Conservation (phyloP, 2,797 vertebrate genomes). For the Cyprinodon diabolis region DNA sequence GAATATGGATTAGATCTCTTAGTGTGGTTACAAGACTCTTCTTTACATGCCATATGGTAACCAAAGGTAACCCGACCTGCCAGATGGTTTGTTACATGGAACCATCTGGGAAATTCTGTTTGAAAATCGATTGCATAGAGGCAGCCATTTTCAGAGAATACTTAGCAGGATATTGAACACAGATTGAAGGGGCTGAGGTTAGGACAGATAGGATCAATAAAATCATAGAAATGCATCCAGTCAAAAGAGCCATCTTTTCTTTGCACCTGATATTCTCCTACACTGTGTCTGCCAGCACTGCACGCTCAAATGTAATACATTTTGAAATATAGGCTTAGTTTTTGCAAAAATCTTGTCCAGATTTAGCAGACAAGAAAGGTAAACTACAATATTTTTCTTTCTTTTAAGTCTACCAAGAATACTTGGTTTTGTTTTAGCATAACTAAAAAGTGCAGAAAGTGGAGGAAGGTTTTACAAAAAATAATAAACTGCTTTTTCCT, state of each 20-base stretch:
- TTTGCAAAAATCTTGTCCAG: not conserved
- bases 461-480: not conserved
- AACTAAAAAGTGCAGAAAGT: not conserved
- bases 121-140: conserved; percentile 11
- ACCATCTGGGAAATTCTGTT: conserved; percentile 20
- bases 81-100: conserved; percentile 18
- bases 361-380: not conserved
- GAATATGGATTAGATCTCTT: not conserved
- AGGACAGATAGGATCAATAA: not conserved
- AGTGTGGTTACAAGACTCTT: conserved; percentile 4
- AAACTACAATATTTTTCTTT: not conserved
- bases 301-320: not conserved
- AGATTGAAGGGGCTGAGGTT: not conserved
- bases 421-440: not conserved
- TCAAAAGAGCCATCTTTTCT: not conserved
- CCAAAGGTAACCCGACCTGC: conserved; percentile 25
- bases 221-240: not conserved
- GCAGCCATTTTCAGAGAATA: conserved; percentile 1
- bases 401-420: not conserved
- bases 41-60: conserved; percentile 5
- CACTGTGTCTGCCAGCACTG: not conserved
- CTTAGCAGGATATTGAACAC: conserved; percentile 5
- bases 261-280: not conserved
- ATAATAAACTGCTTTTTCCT: not conserved
- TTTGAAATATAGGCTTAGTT: not conserved